A percentile compares a stretch with the other conserved stretches of the same genome.
Evolutionary conservation across 2,888 invertebrate genomes (phyloP).

Genomic region (Suillia variegata): DNA sequence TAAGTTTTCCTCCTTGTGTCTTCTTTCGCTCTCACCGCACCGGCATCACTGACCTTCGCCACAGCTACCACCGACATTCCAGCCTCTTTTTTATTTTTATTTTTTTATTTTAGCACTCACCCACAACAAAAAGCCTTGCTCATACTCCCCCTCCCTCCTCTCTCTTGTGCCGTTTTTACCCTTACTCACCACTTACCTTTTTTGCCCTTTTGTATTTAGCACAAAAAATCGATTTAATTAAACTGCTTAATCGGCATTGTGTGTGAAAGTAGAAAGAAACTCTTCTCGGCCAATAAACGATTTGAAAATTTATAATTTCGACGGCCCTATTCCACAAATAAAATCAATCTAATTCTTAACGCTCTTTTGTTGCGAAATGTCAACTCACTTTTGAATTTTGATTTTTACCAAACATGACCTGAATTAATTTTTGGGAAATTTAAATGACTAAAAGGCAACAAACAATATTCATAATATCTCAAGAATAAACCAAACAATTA

Average conservation of each 20-base stretch:
- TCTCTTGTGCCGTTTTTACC: background rate
- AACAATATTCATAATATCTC: too few species aligned
- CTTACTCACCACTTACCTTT: background rate
- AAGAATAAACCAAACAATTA: too few species aligned
- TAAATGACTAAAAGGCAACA: too few species aligned
- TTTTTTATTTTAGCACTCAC: too few species aligned
- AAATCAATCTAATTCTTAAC: too few species aligned
- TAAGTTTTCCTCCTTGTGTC: background rate
- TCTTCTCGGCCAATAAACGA: background rate
- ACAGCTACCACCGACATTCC: background rate
- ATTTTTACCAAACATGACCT: too few species aligned
- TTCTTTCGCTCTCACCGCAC: background rate
- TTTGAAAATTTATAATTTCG: background rate
- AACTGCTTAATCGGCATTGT: slow-evolving; percentile 3
- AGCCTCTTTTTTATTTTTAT: too few species aligned
- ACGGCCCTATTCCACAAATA: background rate
- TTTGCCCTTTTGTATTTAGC: background rate
- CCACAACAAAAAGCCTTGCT: too few species aligned
- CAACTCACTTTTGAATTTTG: too few species aligned
- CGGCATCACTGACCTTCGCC: background rate
- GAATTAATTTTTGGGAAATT: too few species aligned
- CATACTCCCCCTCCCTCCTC: background rate
- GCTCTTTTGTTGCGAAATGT: too few species aligned
- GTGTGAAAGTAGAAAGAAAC: background rate
- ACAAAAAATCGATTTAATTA: slow-evolving; percentile 4